Evolutionary conservation across 2,888 invertebrate genomes (phyloP), one percentile per base, ranked within the genome.

Genomic region (Netelia fuscicornis): DNA sequence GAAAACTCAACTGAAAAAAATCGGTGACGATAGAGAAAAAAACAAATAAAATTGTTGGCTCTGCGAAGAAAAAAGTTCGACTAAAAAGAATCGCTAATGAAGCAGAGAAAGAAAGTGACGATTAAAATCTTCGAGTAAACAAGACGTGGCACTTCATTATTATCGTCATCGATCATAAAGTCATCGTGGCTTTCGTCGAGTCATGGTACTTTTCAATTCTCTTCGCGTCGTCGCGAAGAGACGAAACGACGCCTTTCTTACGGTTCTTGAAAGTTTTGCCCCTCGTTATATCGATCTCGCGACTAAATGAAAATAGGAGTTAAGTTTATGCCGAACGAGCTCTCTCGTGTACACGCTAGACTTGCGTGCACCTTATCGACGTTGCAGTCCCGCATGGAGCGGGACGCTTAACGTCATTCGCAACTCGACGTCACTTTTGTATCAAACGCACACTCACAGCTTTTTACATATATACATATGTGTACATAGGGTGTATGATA

Each of bases 281-380:
- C 81, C 17, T 70, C 52, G 75, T 78, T 82, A 65, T 87, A 87
- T 86, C 84, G 86, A 88, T 84, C 86, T 78, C 68, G 70, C 80
- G 83, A 70, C 77, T 13, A 70, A 81, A 83, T 79, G 74, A 58
- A 85, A 78, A 85, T 74, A 62, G 17, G 42, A 56, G 13, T 75
- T 17, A 54, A 54, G n/a, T 54, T 54, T n/a, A n/a, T 54, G 13
- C 13, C 54, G 52, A 2, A n/a, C 54, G 54, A 1, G 11, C 3
- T 54, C 17, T 54, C 54, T 2, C 17, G 54, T 2, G 5, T 42
- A 54, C 48, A 64, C 20, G 23, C 25, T 56, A 42, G 79, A 65
- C 81, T 90, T 80, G 89, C 90, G 89, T 89, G 90, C 78, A 62
- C 64, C 88, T 90, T 90, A 90, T 90, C 89, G 84, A 70, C 54